Evolutionary conservation across 1,140 invertebrate genomes (phyloP), one percentile per base, ranked within the genome.

Genomic region (Geopemphigus sp.): DNA sequence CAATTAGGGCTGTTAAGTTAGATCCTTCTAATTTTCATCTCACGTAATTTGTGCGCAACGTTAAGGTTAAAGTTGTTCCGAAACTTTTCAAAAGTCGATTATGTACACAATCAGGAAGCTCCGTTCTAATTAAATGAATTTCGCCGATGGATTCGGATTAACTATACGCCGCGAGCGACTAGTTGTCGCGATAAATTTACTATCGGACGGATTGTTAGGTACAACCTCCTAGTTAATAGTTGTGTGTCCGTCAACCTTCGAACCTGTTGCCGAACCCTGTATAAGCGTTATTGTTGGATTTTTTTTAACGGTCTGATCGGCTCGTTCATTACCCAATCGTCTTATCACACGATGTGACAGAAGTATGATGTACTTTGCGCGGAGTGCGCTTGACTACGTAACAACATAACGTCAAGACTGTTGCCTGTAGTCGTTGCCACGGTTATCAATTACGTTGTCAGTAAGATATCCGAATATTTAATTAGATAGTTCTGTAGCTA

Each of bases 121-220:
- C 57, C 17, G 39, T 78, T 78, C 39, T 72, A 76, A 61, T 63
- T 63, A 78, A 61, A 61, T 78, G 56, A 78, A 78, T 61, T 63
- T 78, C 32, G 50, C 39, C 61, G 53, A 54, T 78, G 50, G 59
- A 59, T 76, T 61, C 26, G 74, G 57, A 78, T 78, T 78, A 78
- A 57, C 24, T 8, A 4, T 50, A 12, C 32, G 24, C 39, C 6
- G 22, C 24, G 22, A 22, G 50, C 50, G 39, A 47, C 8, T 32
- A 57, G 57, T 63, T 26, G 45, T 59, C 12, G 15, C 57, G 22
- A 78, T 63, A 19, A 78, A 63, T 78, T 63, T 19, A 63, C 14
- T 10, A 26, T 63, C 14, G 50, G 50, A 78, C 22, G 73, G 15
- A 59, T 47, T 57, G 24, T 15, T 61, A 2, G 39, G 47, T 50